Base-by-base conservation (phyloP, 1,140 invertebrate genomes). In the Marisa cornuarietis region DNA sequence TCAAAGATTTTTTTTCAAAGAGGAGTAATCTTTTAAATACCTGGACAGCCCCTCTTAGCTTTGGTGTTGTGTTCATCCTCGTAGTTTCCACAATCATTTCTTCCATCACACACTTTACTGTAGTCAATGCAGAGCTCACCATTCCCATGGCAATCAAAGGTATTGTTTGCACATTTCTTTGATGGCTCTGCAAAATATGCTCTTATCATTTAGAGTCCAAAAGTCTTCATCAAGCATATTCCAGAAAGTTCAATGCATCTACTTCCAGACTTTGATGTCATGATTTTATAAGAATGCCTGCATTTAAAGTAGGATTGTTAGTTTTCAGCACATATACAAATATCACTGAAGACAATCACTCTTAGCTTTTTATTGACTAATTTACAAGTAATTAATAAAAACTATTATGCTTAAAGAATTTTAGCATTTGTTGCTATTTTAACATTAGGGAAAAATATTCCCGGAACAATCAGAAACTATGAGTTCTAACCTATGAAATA, bases 71-170 rank as follows among this genome's bases (percentile, higher is more conserved):
- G 52, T 79, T 88, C 87, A 79, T 87, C 87, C 72, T 85, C 71
- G 66, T 66, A 80, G 62, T 85, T 79, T n/a, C 78, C 85, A 84
- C 87, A 90, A 78, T 89, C 83, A 54, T 81, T 82, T n/a, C 26
- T 73, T 13, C 78, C 78, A 79, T 90, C 83, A 83, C 89, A 90
- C 0, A 87, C 79, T 66, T 79, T 63, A 1, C 66, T 26, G 1
- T 74, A 66, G 4, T 79, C 69, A 69, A 90, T 87, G 79, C 89
- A 90, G 14, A 82, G 49, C 14, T 76, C 77, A 11, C 85, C 86
- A 79, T 83, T 79, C 1, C 78, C 78, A 63, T 80, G 63, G 66
- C 87, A 88, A 66, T 88, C 87, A 85, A 87, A 87, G 24, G 83
- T 83, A 71, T 80, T 66, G 52, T 81, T 69, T 7, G 26, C 63